Base-by-base conservation (phyloP, 2,113 vertebrate species). In the Eublepharis macularius region DNA sequence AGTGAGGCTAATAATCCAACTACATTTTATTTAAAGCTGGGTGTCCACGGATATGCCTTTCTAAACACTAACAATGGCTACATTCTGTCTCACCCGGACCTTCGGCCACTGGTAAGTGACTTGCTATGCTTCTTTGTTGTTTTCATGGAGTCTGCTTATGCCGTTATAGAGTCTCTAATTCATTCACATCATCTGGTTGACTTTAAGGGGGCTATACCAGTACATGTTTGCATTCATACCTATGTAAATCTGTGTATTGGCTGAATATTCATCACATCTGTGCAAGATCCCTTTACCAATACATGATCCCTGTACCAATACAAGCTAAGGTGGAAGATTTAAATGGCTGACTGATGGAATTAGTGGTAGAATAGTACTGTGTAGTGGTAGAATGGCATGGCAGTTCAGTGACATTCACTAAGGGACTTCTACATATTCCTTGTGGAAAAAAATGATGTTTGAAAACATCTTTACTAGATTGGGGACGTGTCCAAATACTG, bases 51-150 rank as follows among this genome's bases (percentile, higher is more conserved):
- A 81, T 99, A 99, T 0, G 98, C 98, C 79, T 99, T 97, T 91
- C 93, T 99, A 90, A 98, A 98, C 92, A 99, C 98, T 6, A 99
- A 99, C 93, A 99, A 99, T 0, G 98, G 98, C 88, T 99, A 99
- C 95, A 98, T 99, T 93, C 96, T 99, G n/a, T 98, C 98, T 12
- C 98, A 99, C 79, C 98, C 98, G 3, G 98, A 98, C 87, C 98
- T 99, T 2, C 97, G 98, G 63, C 98, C 98, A 72, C 85, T 99
- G 97, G 98, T 99, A 96, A 13, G 97, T 95, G 65, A 4, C 75
- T 14, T 60, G 6, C 1, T 57, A 14, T 47, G 32, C 80, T 7
- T 16, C 2, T 57, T 7, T 24, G 1, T 66, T 81, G 0, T 43
- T 66, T 29, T 8, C 39, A 1, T 14, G 0, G 32, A 2, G 12